Evolutionary conservation across 2,888 invertebrate species (phyloP), one percentile per base, ranked within the genome.

Genomic region (Ichneumon xanthorius): DNA sequence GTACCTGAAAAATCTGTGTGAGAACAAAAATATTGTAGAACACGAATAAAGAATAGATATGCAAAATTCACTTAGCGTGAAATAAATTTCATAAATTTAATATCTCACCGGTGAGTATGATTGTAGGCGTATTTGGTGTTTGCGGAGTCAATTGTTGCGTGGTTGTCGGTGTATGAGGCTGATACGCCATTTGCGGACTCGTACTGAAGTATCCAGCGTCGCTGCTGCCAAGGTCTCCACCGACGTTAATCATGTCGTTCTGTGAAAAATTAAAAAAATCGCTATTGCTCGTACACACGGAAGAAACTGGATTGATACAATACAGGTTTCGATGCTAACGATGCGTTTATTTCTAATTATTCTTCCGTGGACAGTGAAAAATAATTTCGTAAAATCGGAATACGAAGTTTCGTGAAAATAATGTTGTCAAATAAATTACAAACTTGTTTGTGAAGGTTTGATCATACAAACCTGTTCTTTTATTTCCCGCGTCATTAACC

Each of bases 41-140:
- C 22, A 11, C 26, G 6, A 61, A 61, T 0, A 55, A 3, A 55
- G 55, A 55, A 14, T 4, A 40, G 26, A 22, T 68, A 53, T 82
- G 65, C n/a, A 65, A 76, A 73, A 11, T 72, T 72, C 7, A 0
- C 16, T 45, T 11, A 22, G 26, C 9, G 4, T 5, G 45, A 45
- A 48, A 48, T 2, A 26, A 70, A 68, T 48, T 26, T n/a, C 7
- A 72, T 61, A 50, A 33, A 65, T 26, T 26, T n/a, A 50, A 76
- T 30, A 26, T 61, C 87, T 90, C 93, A 97, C 97, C 97, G 93
- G 97, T 97, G 93, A 97, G 96, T 94, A 97, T 97, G 94, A 98
- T 97, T 89, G 97, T 97, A 89, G 97, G 97, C 91, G 97, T 97
- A 94, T 97, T 96, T 87, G 96, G 96, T 87, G 96, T 96, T 88